Evolutionary conservation across 2,888 invertebrate species (phyloP).

Genomic region (Drosophila mayaguana): DNA sequence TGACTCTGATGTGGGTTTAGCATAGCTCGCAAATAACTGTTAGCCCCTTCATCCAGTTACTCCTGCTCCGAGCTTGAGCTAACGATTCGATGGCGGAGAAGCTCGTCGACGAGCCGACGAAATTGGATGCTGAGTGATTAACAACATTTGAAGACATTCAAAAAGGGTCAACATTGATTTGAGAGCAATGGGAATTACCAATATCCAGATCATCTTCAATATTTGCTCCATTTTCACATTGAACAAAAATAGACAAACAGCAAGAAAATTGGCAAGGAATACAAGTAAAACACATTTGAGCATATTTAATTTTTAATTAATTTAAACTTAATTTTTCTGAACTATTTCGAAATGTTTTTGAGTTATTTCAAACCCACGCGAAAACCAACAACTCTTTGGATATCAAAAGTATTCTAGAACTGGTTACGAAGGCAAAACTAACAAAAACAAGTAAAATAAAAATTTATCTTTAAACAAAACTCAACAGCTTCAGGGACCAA

Average conservation of each 20-base stretch:
- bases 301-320: conserved; percentile 16
- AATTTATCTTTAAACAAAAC: conserved; percentile 74
- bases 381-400: conserved; percentile 49
- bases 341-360: conserved; percentile 24
- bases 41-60: too few species aligned
- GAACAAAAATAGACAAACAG: conserved; percentile 40
- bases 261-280: conserved; percentile 52
- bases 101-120: too few species aligned
- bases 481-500: conserved; percentile 84
- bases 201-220: conserved; percentile 74
- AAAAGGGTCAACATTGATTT: too few species aligned
- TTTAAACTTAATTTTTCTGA: conserved; percentile 8
- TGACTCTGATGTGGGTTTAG: conserved; percentile 71
- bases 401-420: conserved; percentile 45
- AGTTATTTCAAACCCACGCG: conserved; percentile 57
- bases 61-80: too few species aligned
- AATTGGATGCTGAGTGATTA: too few species aligned
- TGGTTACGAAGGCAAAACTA: conserved; percentile 54
- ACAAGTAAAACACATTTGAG: conserved; percentile 22
- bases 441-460: conserved; percentile 51
- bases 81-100: too few species aligned
- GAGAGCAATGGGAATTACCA: conserved; percentile 21
- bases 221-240: conserved; percentile 85
- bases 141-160: too few species aligned
- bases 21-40: too few species aligned